Conservation (phyloP, 2,797 vertebrate species). For the Mormyrops attenuatus region DNA sequence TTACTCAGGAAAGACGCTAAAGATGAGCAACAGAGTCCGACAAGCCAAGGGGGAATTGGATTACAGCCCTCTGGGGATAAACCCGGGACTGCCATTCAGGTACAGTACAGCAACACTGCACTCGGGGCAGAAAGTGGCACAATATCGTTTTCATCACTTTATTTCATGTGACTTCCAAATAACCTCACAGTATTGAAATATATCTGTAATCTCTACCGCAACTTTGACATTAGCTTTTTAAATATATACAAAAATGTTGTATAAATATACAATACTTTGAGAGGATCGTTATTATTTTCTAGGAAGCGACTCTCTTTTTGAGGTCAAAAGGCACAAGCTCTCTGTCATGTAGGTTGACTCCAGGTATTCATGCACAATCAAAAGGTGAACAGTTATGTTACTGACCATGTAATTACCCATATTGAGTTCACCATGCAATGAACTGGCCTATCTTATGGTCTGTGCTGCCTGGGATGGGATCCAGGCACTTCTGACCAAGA, state of each 20-base stretch:
- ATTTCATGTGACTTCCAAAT: background rate
- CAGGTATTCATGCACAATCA: background rate
- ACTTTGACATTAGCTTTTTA: background rate
- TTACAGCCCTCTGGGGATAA: constrained; percentile 36
- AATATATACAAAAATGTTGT: background rate
- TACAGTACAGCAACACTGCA: constrained; percentile 24
- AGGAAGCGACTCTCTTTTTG: background rate
- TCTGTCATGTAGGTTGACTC: background rate
- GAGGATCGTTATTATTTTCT: background rate
- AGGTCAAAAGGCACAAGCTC: too few species aligned
- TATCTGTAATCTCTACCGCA: background rate
- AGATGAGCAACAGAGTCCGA: constrained; percentile 33
- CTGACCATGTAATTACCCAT: background rate
- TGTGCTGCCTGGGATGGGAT: background rate
- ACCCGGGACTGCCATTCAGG: constrained; percentile 42
- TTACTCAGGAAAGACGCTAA: constrained; percentile 53
- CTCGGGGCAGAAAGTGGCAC: background rate
- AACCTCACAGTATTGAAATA: background rate
- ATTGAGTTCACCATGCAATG: background rate
- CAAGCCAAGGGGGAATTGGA: constrained; percentile 29
- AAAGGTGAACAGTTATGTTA: background rate
- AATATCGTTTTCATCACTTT: background rate
- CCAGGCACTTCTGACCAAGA: background rate
- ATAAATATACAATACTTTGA: background rate
- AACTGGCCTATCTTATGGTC: background rate